Evolutionary conservation across 2,113 vertebrate genomes (phyloP).

Genomic region (Ivindomyrus marchei): DNA sequence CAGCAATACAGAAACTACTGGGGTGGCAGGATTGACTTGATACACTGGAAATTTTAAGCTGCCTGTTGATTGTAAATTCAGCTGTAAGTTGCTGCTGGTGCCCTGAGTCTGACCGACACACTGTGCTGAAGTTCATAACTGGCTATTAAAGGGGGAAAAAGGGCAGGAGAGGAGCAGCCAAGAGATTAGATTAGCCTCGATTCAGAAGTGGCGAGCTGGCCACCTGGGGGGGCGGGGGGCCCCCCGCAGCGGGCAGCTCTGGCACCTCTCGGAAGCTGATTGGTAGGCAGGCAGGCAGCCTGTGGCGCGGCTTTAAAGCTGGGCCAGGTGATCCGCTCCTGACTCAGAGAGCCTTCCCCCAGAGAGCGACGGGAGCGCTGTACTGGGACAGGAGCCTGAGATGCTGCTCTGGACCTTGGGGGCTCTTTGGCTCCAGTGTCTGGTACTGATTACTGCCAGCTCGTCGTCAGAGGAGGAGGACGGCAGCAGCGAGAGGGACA

Average conservation of each 20-base stretch:
- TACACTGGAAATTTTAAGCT: not conserved
- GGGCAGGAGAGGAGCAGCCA: not conserved
- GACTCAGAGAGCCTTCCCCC: not conserved
- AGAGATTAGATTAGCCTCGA: conserved; percentile 28
- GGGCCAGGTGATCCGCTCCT: conserved; percentile 19
- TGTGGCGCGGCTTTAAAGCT: conserved; percentile 23
- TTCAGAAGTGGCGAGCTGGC: not conserved
- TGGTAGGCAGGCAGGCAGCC: conserved; percentile 24
- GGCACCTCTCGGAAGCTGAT: conserved; percentile 7
- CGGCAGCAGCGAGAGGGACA: conserved; percentile 29
- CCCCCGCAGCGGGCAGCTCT: conserved; percentile 23
- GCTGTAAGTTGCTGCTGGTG: not conserved
- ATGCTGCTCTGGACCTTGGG: conserved; percentile 34
- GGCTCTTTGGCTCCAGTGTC: conserved; percentile 20
- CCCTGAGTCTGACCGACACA: not conserved
- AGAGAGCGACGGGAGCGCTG: not conserved
- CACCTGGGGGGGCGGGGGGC: not conserved
- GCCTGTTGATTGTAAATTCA: not conserved
- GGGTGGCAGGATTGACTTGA: not conserved
- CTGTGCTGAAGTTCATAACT: conserved; percentile 28
- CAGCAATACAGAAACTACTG: not conserved
- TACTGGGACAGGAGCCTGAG: not conserved
- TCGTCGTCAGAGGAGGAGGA: conserved; percentile 37
- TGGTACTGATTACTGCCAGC: conserved; percentile 12
- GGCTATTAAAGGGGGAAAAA: not conserved